These are phyloP conservation scores for Theretra japonica DNA, from an alignment of 2,888 invertebrate species.

Conservation along the genomic window DNA sequence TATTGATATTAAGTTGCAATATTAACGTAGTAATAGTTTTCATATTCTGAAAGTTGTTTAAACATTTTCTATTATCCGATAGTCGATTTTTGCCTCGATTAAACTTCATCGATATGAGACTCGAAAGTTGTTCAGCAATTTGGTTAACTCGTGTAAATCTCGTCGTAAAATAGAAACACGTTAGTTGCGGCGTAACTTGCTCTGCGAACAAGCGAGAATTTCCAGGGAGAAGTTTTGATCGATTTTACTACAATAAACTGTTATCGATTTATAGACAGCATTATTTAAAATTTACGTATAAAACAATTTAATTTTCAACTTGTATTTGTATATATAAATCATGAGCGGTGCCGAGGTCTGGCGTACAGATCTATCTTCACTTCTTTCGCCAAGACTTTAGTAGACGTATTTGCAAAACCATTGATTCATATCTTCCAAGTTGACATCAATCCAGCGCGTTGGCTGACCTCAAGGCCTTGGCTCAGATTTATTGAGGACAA, in stretches of 20 bases:
- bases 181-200: neutral
- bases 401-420: no score
- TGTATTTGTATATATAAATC: no score
- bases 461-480: no score
- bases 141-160: conserved; percentile 7
- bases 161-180: neutral
- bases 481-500: no score
- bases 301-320: no score
- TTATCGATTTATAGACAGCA: neutral
- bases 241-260: neutral
- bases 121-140: neutral
- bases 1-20: no score
- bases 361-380: no score
- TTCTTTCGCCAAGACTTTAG: no score
- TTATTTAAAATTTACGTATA: neutral
- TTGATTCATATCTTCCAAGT: no score
- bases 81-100: conserved; percentile 2
- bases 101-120: neutral
- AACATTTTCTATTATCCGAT: conserved; percentile 11
- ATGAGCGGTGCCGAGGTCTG: no score
- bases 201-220: no score
- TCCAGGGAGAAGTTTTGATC: neutral
- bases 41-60: neutral
- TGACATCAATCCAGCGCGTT: no score
- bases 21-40: neutral